Base-by-base conservation (phyloP, 2,113 vertebrate species). In the Pachypanchax playfairii region DNA sequence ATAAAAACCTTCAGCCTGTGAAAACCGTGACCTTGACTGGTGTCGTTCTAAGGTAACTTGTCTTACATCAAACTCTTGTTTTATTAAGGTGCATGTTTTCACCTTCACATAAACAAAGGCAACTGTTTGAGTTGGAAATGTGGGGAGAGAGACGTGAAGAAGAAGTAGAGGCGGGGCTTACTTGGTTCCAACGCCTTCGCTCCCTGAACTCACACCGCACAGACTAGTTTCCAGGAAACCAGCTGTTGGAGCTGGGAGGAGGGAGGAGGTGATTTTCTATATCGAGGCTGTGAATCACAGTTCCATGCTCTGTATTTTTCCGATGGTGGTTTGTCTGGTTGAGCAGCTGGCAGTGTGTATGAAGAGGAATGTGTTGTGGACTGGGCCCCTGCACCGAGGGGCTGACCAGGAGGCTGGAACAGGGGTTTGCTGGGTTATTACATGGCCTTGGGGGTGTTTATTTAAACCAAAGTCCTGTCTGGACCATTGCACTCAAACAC, bases 221-320 rank as follows among this genome's bases (percentile, higher is more conserved):
- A 64, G 70, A 70, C 75, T 73, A 68, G 73, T 73, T 88, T 90
- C 87, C 85, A 89, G 88, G 88, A 89, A 90, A 85, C 83, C 89
- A 91, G 88, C 88, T 90, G 89, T 89, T 87, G 75, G 76, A 70
- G 42, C 51, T 52, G 17, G 73, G 80, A 73, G 62, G 77, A 63
- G 69, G 82, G 83, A 78, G 82, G 83, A 75, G 84, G 83, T 79
- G 85, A 75, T 83, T 78, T 85, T 85, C 82, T 90, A 87, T 90
- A 88, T 90, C 87, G 87, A 85, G 82, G 65, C 75, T 83, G 78
- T 91, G 89, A 90, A 86, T 92, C 91, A 89, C 82, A 73, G 86
- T 78, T 90, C 87, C 86, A 83, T 84, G 84, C 85, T 85, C 83
- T 82, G 85, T 79, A 81, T 89, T 89, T 90, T 89, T 87, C 87